Percentiles rank a stretch among this genome's conserved stretches.
Conservation (phyloP, 1,140 invertebrate species). For the Myzus persicae region DNA sequence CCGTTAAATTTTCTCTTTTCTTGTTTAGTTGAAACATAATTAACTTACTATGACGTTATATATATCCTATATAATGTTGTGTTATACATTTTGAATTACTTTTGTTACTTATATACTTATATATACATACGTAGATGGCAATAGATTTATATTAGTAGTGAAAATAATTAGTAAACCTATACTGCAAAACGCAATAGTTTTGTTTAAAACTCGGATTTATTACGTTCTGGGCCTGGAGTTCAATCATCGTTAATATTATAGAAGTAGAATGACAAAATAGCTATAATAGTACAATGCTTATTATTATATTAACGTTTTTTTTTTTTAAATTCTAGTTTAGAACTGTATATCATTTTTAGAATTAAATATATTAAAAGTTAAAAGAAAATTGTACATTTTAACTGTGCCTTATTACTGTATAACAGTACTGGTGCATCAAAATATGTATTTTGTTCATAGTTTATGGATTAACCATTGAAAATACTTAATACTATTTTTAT, state of each 20-base stretch:
- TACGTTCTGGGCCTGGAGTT: background rate
- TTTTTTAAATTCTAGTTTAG: background rate
- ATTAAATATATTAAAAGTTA: background rate
- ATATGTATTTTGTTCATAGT: background rate
- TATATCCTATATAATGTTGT: background rate
- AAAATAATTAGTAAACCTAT: background rate
- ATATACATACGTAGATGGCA: background rate
- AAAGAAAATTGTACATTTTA: background rate
- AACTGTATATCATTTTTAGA: background rate
- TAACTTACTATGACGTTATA: background rate
- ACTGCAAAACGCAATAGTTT: background rate
- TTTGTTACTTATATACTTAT: background rate
- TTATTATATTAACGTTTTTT: background rate
- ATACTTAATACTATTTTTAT: background rate
- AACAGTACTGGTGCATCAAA: background rate
- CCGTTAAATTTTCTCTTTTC: background rate
- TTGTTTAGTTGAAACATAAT: background rate
- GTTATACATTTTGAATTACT: background rate
- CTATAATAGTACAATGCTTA: background rate
- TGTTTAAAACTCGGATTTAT: slow-evolving; percentile 12
- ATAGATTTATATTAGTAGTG: background rate
- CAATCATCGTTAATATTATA: background rate
- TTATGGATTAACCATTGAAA: background rate
- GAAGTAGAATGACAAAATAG: background rate
- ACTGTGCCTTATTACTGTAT: background rate